Conservation (phyloP, 2,113 vertebrate species). For the Callithrix jacchus region DNA sequence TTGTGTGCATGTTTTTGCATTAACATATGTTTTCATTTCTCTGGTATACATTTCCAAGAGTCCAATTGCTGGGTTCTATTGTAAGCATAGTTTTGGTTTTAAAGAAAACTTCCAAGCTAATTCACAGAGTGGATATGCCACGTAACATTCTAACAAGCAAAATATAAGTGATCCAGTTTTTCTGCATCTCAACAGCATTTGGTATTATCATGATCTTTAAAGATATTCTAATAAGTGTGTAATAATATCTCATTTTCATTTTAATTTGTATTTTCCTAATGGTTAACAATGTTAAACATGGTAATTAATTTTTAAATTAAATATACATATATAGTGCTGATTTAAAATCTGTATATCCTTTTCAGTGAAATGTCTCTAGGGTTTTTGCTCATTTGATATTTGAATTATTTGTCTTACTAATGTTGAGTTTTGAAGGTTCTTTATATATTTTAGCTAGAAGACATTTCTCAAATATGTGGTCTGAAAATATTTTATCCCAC, state of each 20-base stretch:
- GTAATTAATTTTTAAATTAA: too few species aligned
- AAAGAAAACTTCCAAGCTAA: background rate
- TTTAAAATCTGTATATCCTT: too few species aligned
- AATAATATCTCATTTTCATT: background rate
- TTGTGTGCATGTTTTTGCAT: background rate
- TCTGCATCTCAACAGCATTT: background rate
- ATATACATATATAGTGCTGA: background rate
- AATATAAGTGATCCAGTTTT: background rate
- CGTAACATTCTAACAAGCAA: background rate
- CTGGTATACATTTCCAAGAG: background rate
- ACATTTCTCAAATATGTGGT: background rate
- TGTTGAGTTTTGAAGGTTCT: background rate
- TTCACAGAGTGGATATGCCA: background rate
- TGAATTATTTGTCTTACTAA: background rate
- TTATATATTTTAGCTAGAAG: background rate
- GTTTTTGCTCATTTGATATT: background rate
- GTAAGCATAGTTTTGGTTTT: background rate
- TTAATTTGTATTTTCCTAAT: background rate
- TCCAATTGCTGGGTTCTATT: background rate
- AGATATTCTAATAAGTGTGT: background rate
- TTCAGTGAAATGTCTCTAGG: background rate
- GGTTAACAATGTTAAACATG: background rate
- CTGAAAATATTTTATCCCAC: background rate
- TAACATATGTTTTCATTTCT: background rate
- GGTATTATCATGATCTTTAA: background rate